Conservation (phyloP, 2,113 vertebrate genomes). For the Gila orcuttii region DNA sequence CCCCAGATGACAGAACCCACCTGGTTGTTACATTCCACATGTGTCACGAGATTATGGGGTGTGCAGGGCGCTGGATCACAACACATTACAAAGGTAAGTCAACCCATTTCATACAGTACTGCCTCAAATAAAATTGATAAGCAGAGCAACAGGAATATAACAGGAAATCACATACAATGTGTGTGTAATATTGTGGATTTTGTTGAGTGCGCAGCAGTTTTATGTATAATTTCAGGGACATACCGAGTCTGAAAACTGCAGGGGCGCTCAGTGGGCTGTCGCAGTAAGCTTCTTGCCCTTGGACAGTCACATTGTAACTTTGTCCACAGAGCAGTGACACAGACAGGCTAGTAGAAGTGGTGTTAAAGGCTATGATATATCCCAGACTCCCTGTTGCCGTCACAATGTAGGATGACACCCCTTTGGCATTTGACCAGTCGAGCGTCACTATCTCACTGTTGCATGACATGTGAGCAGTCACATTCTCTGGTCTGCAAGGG, state of each 20-base stretch:
- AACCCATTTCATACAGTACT: neutral
- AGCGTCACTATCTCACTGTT: conserved; percentile 40
- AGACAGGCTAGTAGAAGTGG: conserved; percentile 38
- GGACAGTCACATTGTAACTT: conserved; percentile 52
- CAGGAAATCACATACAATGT: neutral
- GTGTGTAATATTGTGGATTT: neutral
- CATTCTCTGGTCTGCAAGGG: conserved; percentile 57
- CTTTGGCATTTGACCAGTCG: conserved; percentile 47
- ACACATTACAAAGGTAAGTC: neutral
- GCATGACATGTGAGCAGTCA: conserved; percentile 45
- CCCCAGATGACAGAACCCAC: conserved; percentile 49
- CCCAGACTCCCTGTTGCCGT: conserved; percentile 44
- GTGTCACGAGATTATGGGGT: conserved; percentile 35
- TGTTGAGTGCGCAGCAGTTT: neutral
- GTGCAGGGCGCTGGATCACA: conserved; percentile 54
- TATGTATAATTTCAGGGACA: neutral
- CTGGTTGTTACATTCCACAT: conserved; percentile 39
- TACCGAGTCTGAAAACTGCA: conserved; percentile 54
- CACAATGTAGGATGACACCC: conserved; percentile 53
- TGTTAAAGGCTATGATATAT: conserved; percentile 42
- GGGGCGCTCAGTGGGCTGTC: conserved; percentile 36
- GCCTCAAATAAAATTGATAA: neutral
- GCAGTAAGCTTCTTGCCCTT: conserved; percentile 44
- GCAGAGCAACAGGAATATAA: neutral
- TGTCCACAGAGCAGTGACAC: conserved; percentile 56